phyloP scores from a whole-genome alignment of 1,140 invertebrate genomes.

The Artemia franciscana region DNA sequence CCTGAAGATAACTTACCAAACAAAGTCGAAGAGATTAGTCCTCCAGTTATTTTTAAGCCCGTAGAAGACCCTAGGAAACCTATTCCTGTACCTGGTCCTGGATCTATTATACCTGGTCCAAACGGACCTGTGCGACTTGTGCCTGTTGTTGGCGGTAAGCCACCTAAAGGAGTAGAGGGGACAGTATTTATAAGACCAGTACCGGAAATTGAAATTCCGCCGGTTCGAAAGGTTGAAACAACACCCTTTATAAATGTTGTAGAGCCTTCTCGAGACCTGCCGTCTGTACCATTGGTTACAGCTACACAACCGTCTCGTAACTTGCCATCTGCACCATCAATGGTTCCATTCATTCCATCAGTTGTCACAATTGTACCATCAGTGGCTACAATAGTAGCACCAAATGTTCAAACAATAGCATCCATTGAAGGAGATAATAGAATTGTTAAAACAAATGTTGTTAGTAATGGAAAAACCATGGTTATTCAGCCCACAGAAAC shows the following conservation, averaged over 20 bases:
- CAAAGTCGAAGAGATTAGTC: background rate
- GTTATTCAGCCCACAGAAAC: slow-evolving; percentile 5
- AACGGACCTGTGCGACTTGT: slow-evolving; percentile 9
- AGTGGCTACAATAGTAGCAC: slow-evolving; percentile 1
- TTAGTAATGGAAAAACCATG: slow-evolving; percentile 8
- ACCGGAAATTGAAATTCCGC: too few species aligned
- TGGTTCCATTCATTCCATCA: background rate
- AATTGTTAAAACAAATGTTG: slow-evolving; percentile 15
- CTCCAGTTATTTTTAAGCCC: background rate
- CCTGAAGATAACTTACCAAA: background rate
- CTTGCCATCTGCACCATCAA: background rate
- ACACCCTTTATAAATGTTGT: background rate
- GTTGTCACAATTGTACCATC: background rate
- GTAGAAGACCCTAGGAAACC: background rate
- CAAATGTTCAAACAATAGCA: slow-evolving; percentile 15
- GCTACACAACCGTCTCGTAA: background rate
- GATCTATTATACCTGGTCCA: slow-evolving; percentile 8
- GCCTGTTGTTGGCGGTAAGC: slow-evolving; percentile 2
- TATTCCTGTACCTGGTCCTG: background rate
- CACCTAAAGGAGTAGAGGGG: slow-evolving; percentile 7
- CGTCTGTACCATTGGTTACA: background rate
- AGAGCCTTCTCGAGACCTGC: background rate
- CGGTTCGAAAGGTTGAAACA: too few species aligned
- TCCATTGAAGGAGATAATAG: slow-evolving; percentile 18
- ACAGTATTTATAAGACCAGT: slow-evolving; percentile 9